Percentiles rank a stretch among this genome's conserved stretches.
These are phyloP conservation scores for Latheticus oryzae DNA, from an alignment of 2,888 invertebrate genomes.

Conservation along the genomic window DNA sequence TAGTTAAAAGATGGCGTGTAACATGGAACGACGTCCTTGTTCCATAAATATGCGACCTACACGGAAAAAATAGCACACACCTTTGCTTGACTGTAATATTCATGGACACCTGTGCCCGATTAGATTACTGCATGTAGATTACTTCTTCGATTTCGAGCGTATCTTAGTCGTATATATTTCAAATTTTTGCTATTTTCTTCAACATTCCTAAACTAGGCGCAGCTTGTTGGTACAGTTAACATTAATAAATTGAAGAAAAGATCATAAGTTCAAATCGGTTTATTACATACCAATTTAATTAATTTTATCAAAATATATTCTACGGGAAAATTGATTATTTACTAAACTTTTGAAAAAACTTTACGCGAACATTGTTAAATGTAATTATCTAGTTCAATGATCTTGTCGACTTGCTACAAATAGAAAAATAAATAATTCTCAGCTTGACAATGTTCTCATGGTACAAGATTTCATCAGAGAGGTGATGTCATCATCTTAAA, in stretches of 20 bases:
- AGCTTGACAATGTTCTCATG: constrained; percentile 32
- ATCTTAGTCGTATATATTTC: constrained; percentile 42
- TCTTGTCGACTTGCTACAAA: constrained; percentile 36
- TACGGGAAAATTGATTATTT: constrained; percentile 16
- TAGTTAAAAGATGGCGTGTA: constrained; percentile 36
- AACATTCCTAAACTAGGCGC: constrained; percentile 52
- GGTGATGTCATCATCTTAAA: too few species aligned
- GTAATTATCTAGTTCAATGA: constrained; percentile 45
- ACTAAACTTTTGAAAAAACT: constrained; percentile 24
- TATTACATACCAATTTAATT: constrained; percentile 43
- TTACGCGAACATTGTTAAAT: constrained; percentile 32
- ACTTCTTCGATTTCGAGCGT: constrained; percentile 56
- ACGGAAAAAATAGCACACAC: constrained; percentile 55
- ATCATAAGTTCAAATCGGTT: constrained; percentile 50
- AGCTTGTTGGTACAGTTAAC: constrained; percentile 49
- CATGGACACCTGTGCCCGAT: constrained; percentile 61
- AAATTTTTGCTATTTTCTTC: constrained; percentile 45
- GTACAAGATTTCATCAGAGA: constrained; percentile 22
- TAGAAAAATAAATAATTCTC: constrained; percentile 41
- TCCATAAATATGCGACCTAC: constrained; percentile 58
- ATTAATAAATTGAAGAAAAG: constrained; percentile 50
- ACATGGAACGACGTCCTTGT: constrained; percentile 54
- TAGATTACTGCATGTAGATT: constrained; percentile 59
- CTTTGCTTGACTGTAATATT: constrained; percentile 56
- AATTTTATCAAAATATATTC: constrained; percentile 43